A percentile compares a stretch with the other conserved stretches of the same genome.
Conservation (phyloP, 2,797 vertebrate genomes). For the Clarias platycephalus region DNA sequence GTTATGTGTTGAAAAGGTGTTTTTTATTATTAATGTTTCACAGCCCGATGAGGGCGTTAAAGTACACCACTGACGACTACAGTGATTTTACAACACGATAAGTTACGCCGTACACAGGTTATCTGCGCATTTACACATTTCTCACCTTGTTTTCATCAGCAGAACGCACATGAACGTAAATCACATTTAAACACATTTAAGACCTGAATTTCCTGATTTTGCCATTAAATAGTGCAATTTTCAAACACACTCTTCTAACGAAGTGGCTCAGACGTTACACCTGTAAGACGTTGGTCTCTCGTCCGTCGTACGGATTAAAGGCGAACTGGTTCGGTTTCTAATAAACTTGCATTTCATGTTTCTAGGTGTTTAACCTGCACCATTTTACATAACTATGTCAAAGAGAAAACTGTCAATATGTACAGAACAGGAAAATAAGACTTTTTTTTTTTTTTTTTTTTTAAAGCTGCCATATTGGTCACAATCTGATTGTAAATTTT, state of each 20-base stretch:
- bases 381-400: background rate
- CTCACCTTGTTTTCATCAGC: background rate
- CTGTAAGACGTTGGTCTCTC: background rate
- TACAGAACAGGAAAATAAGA: no score
- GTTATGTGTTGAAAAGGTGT: background rate
- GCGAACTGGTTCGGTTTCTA: background rate
- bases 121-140: background rate
- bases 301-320: background rate
- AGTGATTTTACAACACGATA: background rate
- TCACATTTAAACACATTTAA: slow-evolving; percentile 11
- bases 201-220: background rate
- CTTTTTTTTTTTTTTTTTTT: background rate
- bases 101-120: background rate
- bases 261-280: background rate
- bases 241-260: background rate
- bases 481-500: background rate
- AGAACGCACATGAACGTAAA: background rate
- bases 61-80: background rate
- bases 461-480: background rate
- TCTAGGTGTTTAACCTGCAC: background rate
- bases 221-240: background rate
- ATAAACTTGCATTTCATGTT: background rate
- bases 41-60: background rate
- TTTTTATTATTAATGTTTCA: slow-evolving; percentile 1
- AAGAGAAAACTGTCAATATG: background rate